phyloP scores from a whole-genome alignment of 1,140 invertebrate species.

The Drosophila grimshawi region DNA sequence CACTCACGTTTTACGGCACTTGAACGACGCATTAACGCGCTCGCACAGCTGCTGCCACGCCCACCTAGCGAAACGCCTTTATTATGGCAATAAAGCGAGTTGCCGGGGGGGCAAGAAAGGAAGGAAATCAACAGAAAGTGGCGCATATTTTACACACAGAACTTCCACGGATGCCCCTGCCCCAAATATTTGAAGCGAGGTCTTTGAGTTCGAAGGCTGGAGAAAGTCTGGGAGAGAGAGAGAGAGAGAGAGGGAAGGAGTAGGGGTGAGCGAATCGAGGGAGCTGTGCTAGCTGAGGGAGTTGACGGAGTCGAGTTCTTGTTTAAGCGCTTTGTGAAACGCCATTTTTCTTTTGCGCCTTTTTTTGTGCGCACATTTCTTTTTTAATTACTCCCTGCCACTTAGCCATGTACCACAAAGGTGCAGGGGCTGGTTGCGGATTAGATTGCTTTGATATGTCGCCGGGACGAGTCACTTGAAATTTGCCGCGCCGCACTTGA shows the following conservation, averaged over 20 bases:
- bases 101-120: constrained; percentile 4
- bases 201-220: constrained; percentile 4
- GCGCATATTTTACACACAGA: constrained; percentile 64
- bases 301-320: neutral
- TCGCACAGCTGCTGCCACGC: constrained; percentile 74
- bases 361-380: constrained; percentile 72
- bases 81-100: constrained; percentile 78
- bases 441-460: constrained; percentile 64
- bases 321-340: constrained; percentile 49
- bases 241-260: neutral
- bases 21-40: constrained; percentile 81
- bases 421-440: neutral
- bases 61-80: constrained; percentile 56
- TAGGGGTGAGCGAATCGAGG: neutral
- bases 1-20: constrained; percentile 79
- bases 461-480: constrained; percentile 58
- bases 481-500: constrained; percentile 65
- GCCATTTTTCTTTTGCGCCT: constrained; percentile 52
- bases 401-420: constrained; percentile 41
- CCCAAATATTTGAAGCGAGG: neutral
- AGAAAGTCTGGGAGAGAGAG: neutral
- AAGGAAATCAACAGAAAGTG: constrained; percentile 47
- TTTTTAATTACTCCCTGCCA: constrained; percentile 78
- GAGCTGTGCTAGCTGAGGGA: neutral
- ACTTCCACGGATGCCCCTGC: neutral